Evolutionary conservation across 1,140 invertebrate genomes (phyloP), one percentile per base, ranked within the genome.

Genomic region (Zaprionus inermis): DNA sequence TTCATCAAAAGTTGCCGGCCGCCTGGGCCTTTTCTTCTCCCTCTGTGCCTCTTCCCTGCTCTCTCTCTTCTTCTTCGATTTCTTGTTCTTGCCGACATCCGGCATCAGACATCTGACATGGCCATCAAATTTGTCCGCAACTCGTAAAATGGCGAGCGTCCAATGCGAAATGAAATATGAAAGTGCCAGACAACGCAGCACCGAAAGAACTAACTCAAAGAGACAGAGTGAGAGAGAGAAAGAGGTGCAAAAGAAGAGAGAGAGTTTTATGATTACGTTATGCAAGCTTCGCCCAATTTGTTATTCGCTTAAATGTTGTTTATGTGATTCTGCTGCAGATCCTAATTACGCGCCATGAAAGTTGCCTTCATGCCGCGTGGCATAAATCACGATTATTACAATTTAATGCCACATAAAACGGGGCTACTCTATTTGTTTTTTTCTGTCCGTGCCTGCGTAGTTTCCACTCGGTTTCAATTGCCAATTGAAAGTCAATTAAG

Each of bases 51-150:
- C 24, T 28, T 28, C 24, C n/a, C n/a, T 28, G 5, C 24, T 28
- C 24, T 28, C 24, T 28, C 24, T 52, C 18, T 12, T 20, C 24
- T 22, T 16, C 5, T 54, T 54, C 51, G 20, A 14, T 28, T 34
- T 51, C 44, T 22, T 51, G 44, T 51, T 34, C 44, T 30, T n/a
- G 44, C n/a, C 32, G 60, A 36, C 60, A 63, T 54, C 60, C 60
- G 60, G 60, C 67, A 56, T 44, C 18, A 59, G 32, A 46, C 69
- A 58, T 79, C 80, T 52, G 67, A 41, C 73, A 68, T 63, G 79
- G 58, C 67, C 78, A 86, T 86, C 81, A 84, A 84, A 85, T 85
- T 86, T 78, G 82, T 75, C 78, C 78, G 78, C 82, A 86, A 78
- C 78, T 81, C 82, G 75, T 85, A 86, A 85, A 83, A 72, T 61